Evolutionary conservation across 2,797 vertebrate genomes (phyloP).

Genomic region (Peromyscus melanophrys): DNA sequence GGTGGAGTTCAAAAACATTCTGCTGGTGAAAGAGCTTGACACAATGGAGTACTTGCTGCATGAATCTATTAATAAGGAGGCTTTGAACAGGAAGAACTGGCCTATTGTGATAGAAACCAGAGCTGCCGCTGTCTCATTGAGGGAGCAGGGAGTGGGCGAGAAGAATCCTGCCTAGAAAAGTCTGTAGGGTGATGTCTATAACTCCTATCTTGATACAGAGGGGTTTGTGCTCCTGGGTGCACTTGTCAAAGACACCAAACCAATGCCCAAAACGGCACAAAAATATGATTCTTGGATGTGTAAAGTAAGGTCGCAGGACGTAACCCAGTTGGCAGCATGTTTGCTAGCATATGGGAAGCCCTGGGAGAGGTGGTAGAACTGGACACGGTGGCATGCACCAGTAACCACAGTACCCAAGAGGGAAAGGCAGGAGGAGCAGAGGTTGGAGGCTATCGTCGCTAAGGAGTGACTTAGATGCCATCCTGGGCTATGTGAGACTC

Average conservation of each 20-base stretch:
- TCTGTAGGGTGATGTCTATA: not conserved
- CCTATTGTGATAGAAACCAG: not conserved
- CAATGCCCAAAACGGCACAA: not conserved
- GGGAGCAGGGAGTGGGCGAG: accelerated
- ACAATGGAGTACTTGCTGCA: accelerated
- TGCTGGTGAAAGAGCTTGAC: not conserved
- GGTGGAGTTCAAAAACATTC: not conserved
- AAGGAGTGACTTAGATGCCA: not conserved
- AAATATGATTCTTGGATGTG: not conserved
- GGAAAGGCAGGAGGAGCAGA: too few relatives aligned
- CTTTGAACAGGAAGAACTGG: not conserved
- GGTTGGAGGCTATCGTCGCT: not conserved
- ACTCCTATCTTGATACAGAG: not conserved
- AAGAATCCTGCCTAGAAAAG: not conserved
- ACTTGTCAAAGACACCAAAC: not conserved
- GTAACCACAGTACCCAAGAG: not conserved
- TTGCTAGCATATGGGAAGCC: not conserved
- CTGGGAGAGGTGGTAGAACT: not conserved
- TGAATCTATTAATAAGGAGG: not conserved
- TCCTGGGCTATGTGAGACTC: not conserved
- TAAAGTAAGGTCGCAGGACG: not conserved
- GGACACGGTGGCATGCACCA: not conserved
- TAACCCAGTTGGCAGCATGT: not conserved
- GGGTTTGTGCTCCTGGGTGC: not conserved
- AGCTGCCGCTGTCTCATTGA: not conserved